phyloP scores from a whole-genome alignment of 2,888 invertebrate species.

The Myopa testacea region DNA sequence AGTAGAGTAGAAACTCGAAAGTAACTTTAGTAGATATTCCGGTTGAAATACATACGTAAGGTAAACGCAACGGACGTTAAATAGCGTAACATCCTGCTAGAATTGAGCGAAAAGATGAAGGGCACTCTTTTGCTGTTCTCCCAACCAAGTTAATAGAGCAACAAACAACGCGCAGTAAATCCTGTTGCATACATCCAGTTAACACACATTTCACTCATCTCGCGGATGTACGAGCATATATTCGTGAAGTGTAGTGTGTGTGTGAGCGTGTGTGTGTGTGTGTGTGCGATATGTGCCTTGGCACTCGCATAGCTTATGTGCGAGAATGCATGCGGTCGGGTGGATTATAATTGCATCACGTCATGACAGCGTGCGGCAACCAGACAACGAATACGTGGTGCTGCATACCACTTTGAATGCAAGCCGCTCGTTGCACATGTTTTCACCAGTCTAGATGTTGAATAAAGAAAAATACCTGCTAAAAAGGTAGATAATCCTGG shows the following conservation, averaged over 20 bases:
- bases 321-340: conserved; percentile 51
- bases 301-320: conserved; percentile 20
- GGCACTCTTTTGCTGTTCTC: not conserved
- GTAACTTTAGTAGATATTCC: not conserved
- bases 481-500: conserved; percentile 9
- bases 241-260: not conserved
- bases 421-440: conserved; percentile 61
- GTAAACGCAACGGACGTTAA: conserved; percentile 35
- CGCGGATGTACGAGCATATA: conserved; percentile 37
- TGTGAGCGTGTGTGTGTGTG: not conserved
- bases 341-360: conserved; percentile 61
- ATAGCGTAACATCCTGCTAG: conserved; percentile 21
- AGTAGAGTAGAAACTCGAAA: not conserved
- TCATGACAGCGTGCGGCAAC: conserved; percentile 35
- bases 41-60: conserved; percentile 27
- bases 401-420: conserved; percentile 63
- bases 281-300: conserved; percentile 8
- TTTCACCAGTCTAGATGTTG: conserved; percentile 51
- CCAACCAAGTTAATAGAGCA: not conserved
- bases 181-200: conserved; percentile 48
- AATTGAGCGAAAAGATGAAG: conserved; percentile 2
- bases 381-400: conserved; percentile 44
- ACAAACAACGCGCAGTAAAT: conserved; percentile 8
- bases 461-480: conserved; percentile 14
- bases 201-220: conserved; percentile 57